Evolutionary conservation across 2,888 invertebrate species (phyloP), one percentile per base, ranked within the genome.

Genomic region (Sipha maydis): DNA sequence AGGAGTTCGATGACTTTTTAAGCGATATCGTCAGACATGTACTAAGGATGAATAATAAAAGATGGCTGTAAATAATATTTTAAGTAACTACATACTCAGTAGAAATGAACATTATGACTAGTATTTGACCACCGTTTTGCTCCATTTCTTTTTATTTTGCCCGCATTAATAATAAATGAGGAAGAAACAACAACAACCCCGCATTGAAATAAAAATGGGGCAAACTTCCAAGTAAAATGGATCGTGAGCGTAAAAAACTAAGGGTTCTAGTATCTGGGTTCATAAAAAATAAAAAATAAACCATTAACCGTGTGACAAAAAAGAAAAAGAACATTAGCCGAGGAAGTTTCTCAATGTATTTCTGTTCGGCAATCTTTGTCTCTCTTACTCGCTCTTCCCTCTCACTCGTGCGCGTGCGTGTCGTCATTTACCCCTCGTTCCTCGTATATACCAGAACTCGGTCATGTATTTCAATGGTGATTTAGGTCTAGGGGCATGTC

Each of bases 191-290:
- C 56, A 82, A 86, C 54, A 34, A 88, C 82, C 61, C 73, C 82
- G 82, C 54, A 88, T 88, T n/a, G 88, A 76, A 82, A 82, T n/a
- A 67, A 34, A 82, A 80, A 82, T 82, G 82, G 88, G 88, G 82
- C 88, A 88, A 88, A 88, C 41, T 88, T 88, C 88, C 80, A 88
- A 88, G 80, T 75, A 75, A 75, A 88, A 88, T 82, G 80, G 75
- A 82, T 75, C 73, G 48, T 19, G 9, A 75, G 75, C 25, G 41
- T 75, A 88, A 82, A 88, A 88, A 88, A 86, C 54, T 19, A 17
- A 86, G 71, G 73, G 71, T 86, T 86, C 34, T 71, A 73, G 80
- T 86, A 71, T 80, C n/a, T 31, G 54, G 86, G 38, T 86, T 73
- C 86, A 80, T 73, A 85, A 76, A 85, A 84, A 78, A 34, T 34